A percentile compares a stretch with the other conserved stretches of the same genome.
These are phyloP conservation scores for Steinernema khuongi DNA, from an alignment of 1,140 invertebrate genomes.

Conservation along the genomic window DNA sequence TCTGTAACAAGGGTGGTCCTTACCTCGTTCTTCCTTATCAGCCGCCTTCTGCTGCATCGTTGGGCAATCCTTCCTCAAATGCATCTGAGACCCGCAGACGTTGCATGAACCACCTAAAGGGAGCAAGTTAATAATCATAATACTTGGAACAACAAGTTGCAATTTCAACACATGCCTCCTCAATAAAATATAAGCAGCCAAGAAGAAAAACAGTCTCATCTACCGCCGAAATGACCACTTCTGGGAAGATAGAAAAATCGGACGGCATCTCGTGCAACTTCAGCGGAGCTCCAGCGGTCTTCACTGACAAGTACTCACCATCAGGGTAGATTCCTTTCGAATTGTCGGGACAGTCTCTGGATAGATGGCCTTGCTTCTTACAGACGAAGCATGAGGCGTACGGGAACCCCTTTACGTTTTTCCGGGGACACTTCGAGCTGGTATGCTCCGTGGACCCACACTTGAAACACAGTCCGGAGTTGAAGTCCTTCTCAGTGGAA, in stretches of 20 bases:
- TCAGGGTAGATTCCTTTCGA: slow-evolving; percentile 76
- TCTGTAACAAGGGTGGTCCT: neutral
- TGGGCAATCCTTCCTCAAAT: slow-evolving; percentile 78
- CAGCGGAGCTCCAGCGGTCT: too few species aligned
- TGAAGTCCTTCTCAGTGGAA: slow-evolving; percentile 57
- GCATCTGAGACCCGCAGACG: slow-evolving; percentile 76
- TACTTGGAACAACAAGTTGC: too few species aligned
- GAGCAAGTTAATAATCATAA: neutral
- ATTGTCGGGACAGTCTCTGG: slow-evolving; percentile 61
- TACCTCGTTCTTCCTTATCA: slow-evolving; percentile 25
- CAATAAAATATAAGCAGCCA: slow-evolving; percentile 12
- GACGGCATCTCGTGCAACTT: too few species aligned
- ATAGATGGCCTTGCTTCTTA: slow-evolving; percentile 60
- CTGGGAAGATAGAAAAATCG: too few species aligned
- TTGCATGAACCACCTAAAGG: slow-evolving; percentile 68
- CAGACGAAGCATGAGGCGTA: slow-evolving; percentile 69
- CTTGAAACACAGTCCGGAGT: slow-evolving; percentile 61
- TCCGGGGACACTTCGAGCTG: slow-evolving; percentile 49
- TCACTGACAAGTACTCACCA: slow-evolving; percentile 61
- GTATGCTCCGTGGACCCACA: slow-evolving; percentile 62
- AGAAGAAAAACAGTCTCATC: slow-evolving; percentile 28
- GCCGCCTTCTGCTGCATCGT: slow-evolving; percentile 21
- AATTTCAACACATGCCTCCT: too few species aligned
- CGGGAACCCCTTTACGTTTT: slow-evolving; percentile 65
- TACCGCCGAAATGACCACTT: too few species aligned